These are phyloP conservation scores for Aspiorhynchus laticeps DNA, from an alignment of 2,113 vertebrate species.

Conservation along the genomic window DNA sequence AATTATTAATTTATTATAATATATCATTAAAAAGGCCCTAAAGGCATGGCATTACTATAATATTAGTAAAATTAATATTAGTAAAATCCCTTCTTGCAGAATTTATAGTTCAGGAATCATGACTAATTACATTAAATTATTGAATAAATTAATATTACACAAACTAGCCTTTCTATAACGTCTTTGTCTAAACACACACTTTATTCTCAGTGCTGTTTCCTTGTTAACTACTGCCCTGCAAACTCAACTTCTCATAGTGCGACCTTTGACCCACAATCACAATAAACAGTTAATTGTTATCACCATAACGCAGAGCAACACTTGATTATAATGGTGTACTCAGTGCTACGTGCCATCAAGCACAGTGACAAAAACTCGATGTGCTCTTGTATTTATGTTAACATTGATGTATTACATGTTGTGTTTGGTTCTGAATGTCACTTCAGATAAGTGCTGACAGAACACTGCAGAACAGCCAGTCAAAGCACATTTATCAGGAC, in stretches of 20 bases:
- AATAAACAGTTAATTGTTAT: not conserved
- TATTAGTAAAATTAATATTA: no score
- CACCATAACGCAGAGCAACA: not conserved
- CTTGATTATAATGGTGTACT: not conserved
- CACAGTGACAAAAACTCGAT: not conserved
- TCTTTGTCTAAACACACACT: not conserved
- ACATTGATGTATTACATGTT: not conserved
- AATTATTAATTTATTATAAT: no score
- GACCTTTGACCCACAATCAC: not conserved
- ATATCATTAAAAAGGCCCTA: not conserved
- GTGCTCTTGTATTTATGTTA: not conserved
- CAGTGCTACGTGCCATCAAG: not conserved
- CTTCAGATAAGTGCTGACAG: not conserved
- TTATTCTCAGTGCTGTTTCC: not conserved
- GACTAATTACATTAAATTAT: no score
- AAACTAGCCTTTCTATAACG: no score
- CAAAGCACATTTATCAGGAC: not conserved
- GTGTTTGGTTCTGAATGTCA: not conserved
- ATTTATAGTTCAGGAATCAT: no score
- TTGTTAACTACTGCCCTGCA: not conserved
- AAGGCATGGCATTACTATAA: no score
- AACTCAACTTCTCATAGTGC: not conserved
- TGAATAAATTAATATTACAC: no score
- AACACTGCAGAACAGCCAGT: not conserved
- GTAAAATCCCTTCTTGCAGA: no score